Conservation (phyloP, 2,888 invertebrate genomes). For the Podabrus alpinus region DNA sequence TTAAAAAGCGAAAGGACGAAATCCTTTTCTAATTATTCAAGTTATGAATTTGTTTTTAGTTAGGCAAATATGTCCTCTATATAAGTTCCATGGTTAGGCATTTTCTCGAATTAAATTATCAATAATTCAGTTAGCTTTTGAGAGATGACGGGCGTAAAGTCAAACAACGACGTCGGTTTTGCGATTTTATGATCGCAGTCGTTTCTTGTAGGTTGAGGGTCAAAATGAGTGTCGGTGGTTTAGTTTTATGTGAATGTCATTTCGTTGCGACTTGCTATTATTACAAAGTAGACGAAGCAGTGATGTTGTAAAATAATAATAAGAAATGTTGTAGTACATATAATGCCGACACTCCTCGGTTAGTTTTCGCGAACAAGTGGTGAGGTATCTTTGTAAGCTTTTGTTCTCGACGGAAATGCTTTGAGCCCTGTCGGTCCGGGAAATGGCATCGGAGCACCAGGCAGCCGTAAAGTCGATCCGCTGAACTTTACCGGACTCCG, state of each 20-base stretch:
- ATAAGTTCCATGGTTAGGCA: slow-evolving; percentile 52
- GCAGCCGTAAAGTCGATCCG: slow-evolving; percentile 45
- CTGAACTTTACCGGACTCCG: slow-evolving; percentile 46
- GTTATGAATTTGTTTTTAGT: neutral
- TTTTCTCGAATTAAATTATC: slow-evolving; percentile 56
- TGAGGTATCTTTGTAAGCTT: slow-evolving; percentile 19
- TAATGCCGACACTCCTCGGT: neutral
- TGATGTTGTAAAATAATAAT: neutral
- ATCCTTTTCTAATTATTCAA: neutral
- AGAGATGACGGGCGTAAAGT: slow-evolving; percentile 50
- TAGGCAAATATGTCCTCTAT: slow-evolving; percentile 32
- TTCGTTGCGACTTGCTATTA: slow-evolving; percentile 22
- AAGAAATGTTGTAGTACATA: neutral
- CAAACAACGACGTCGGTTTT: slow-evolving; percentile 42
- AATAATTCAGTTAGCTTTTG: slow-evolving; percentile 52
- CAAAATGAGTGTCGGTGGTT: slow-evolving; percentile 13
- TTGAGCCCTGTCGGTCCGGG: slow-evolving; percentile 26
- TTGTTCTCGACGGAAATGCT: slow-evolving; percentile 29
- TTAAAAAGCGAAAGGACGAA: neutral
- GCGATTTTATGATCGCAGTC: slow-evolving; percentile 45
- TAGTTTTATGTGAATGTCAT: slow-evolving; percentile 24
- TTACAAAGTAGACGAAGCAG: slow-evolving; percentile 7
- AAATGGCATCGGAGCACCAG: slow-evolving; percentile 36
- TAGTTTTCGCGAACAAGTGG: neutral
- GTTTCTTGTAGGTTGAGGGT: slow-evolving; percentile 17